These are phyloP conservation scores for Thaumetopoea pityocampa DNA, from an alignment of 1,140 invertebrate species.

Conservation along the genomic window DNA sequence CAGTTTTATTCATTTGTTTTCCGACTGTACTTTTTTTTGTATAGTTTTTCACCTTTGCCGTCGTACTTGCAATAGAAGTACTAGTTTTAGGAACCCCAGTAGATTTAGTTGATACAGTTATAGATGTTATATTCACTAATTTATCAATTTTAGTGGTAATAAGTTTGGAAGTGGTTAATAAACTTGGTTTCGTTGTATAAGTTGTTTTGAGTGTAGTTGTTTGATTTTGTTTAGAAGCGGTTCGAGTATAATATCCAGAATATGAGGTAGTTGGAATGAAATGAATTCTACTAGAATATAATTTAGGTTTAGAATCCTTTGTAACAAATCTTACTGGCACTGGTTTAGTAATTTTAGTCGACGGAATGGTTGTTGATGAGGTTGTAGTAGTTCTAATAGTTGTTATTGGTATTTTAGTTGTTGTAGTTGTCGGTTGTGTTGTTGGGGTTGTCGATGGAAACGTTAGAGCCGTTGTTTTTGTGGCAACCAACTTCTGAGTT, in stretches of 20 bases:
- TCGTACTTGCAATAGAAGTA: no score
- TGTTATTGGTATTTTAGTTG: slow-evolving; percentile 1
- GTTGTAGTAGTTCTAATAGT: slow-evolving; percentile 11
- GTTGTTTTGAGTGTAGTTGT: slow-evolving; percentile 1
- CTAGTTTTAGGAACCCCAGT: no score
- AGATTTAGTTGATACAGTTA: no score
- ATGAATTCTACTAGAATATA: no score
- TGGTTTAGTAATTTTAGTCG: slow-evolving; percentile 2
- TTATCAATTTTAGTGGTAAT: background rate
- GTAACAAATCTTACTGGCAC: background rate
- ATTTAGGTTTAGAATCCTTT: no score
- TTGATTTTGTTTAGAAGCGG: no score
- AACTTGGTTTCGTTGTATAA: slow-evolving; percentile 1
- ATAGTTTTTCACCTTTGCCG: no score
- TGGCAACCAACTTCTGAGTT: slow-evolving; percentile 44
- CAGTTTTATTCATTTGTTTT: no score
- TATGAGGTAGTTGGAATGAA: no score
- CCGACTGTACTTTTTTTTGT: no score
- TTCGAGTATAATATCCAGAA: no score
- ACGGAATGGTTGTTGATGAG: background rate
- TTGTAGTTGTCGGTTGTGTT: slow-evolving; percentile 4
- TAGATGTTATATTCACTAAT: no score
- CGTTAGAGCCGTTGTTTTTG: slow-evolving; percentile 24
- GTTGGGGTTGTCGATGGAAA: slow-evolving; percentile 4
- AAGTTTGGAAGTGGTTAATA: slow-evolving; percentile 3